A percentile compares a stretch with the other conserved stretches of the same genome.
phyloP scores from a whole-genome alignment of 2,888 invertebrate genomes.

The Drosophila colorata region DNA sequence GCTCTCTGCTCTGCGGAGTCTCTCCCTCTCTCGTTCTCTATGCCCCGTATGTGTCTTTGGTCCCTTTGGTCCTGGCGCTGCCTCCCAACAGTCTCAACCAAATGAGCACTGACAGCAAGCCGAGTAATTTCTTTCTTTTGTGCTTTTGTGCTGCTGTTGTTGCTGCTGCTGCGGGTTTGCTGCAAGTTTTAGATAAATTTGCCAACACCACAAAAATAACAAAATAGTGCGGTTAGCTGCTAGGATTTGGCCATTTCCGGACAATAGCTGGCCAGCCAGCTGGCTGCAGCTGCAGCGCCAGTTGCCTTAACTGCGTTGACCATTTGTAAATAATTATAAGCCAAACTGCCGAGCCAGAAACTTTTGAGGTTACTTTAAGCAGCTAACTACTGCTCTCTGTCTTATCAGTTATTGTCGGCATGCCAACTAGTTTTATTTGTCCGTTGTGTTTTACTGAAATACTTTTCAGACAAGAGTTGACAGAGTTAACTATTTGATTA shows the following conservation, averaged over 20 bases:
- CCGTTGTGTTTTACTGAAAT: neutral
- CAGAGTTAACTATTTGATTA: neutral
- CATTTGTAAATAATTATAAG: slow-evolving; percentile 65
- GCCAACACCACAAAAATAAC: slow-evolving; percentile 71
- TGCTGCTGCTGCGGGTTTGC: slow-evolving; percentile 34
- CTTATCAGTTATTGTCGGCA: slow-evolving; percentile 7
- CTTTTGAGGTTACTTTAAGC: slow-evolving; percentile 48
- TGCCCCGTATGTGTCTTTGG: slow-evolving; percentile 34
- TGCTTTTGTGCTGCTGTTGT: slow-evolving; percentile 14
- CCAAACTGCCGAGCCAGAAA: slow-evolving; percentile 51
- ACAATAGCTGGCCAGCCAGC: slow-evolving; percentile 10
- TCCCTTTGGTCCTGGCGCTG: slow-evolving; percentile 21
- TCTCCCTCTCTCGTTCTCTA: neutral
- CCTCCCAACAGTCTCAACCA: slow-evolving; percentile 52
- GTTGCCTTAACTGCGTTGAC: slow-evolving; percentile 23
- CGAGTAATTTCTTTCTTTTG: slow-evolving; percentile 53
- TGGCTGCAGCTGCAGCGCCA: neutral
- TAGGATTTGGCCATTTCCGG: slow-evolving; percentile 51
- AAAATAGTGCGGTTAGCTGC: slow-evolving; percentile 70
- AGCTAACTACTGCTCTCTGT: slow-evolving; percentile 30
- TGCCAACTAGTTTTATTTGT: slow-evolving; percentile 9
- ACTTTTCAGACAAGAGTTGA: slow-evolving; percentile 2
- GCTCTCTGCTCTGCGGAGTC: no score
- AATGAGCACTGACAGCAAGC: slow-evolving; percentile 76
- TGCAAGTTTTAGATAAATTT: slow-evolving; percentile 67